Conservation (phyloP, 2,113 vertebrate genomes). For the Paratilapia polleni region DNA sequence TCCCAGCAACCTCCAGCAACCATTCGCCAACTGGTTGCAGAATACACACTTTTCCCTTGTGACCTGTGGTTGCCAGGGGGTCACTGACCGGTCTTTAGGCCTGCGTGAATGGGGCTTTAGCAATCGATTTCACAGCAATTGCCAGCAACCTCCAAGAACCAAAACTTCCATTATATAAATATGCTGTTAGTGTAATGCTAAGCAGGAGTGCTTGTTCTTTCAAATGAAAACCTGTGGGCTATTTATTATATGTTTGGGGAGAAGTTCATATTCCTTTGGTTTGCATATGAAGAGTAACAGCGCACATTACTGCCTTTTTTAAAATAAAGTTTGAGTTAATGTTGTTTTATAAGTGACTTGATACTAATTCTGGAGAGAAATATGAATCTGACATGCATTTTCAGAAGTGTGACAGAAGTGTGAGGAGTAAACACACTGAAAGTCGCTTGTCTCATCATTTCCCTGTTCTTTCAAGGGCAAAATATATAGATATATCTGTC, state of each 20-base stretch:
- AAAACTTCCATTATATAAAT: no score
- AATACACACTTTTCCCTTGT: no score
- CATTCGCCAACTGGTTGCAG: no score
- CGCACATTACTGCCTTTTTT: not conserved
- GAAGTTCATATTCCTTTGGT: not conserved
- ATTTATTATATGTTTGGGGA: not conserved
- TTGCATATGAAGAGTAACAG: not conserved
- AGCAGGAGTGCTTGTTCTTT: not conserved
- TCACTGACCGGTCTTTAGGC: no score
- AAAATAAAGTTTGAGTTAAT: not conserved
- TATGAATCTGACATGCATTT: fast-evolving
- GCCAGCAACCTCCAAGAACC: no score
- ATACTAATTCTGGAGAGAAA: not conserved
- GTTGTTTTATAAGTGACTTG: not conserved
- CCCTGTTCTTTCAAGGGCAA: not conserved
- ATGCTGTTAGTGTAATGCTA: no score
- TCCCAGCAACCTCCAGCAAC: no score
- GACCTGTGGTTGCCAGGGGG: no score
- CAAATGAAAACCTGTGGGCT: not conserved
- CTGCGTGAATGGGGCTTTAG: no score
- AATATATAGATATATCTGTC: no score
- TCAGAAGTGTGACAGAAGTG: not conserved
- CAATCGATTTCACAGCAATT: no score
- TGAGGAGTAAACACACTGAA: not conserved
- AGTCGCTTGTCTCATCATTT: not conserved